A percentile compares a stretch with the other conserved stretches of the same genome.
Conservation (phyloP, 2,888 invertebrate species). For the Abrostola tripartita region DNA sequence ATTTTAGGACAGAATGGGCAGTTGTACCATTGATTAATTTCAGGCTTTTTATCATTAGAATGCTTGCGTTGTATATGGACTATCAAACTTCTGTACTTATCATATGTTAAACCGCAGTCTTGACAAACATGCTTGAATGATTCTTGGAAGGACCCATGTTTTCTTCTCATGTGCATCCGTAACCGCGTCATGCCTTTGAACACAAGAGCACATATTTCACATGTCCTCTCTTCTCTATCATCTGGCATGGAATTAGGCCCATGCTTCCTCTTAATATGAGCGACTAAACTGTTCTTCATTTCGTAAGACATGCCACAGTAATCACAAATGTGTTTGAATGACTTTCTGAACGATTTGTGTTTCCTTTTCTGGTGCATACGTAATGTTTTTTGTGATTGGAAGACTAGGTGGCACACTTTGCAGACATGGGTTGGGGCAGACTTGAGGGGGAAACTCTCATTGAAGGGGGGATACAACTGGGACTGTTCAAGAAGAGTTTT, state of each 20-base stretch:
- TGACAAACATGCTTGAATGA: conserved; percentile 76
- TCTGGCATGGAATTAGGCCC: conserved; percentile 70
- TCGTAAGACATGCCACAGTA: conserved; percentile 82
- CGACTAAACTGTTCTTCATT: conserved; percentile 77
- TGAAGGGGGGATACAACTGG: conserved; percentile 24
- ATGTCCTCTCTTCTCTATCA: conserved; percentile 74
- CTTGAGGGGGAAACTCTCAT: conserved; percentile 20
- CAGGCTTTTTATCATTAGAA: conserved; percentile 63
- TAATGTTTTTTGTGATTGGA: conserved; percentile 75
- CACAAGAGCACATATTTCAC: conserved; percentile 81
- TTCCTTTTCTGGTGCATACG: conserved; percentile 78
- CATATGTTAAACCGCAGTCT: conserved; percentile 80
- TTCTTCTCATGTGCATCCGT: conserved; percentile 82
- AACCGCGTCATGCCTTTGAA: conserved; percentile 79
- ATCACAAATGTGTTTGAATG: conserved; percentile 77
- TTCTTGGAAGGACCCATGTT: conserved; percentile 78
- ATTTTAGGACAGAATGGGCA: conserved; percentile 81
- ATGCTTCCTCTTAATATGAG: conserved; percentile 81
- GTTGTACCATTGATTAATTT: conserved; percentile 71
- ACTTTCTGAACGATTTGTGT: conserved; percentile 74
- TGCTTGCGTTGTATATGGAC: conserved; percentile 81
- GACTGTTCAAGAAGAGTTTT: conserved; percentile 52
- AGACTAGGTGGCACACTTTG: conserved; percentile 82
- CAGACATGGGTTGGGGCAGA: conserved; percentile 65
- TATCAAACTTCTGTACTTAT: conserved; percentile 78